These are phyloP conservation scores for Gambusia yucatana DNA, from an alignment of 2,797 vertebrate species.

Conservation along the genomic window DNA sequence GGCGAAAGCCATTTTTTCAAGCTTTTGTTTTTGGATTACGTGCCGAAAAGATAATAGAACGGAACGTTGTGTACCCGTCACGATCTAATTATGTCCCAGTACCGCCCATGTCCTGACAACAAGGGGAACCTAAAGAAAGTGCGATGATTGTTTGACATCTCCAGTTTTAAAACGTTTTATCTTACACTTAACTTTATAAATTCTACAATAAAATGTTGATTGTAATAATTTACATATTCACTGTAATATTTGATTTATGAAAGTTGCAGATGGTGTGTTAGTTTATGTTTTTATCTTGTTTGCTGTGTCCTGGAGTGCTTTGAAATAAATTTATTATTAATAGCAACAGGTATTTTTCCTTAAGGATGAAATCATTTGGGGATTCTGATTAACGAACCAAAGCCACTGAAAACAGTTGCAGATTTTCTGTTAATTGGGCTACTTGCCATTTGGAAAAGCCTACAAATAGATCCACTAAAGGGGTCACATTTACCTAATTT, in stretches of 20 bases:
- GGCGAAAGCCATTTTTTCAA: background rate
- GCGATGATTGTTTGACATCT: background rate
- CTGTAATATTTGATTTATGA: no score
- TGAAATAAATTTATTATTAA: no score
- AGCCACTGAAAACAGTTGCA: background rate
- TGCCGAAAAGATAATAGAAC: background rate
- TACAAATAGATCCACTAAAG: background rate
- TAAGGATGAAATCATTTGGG: no score
- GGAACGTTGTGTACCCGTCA: slow-evolving; percentile 8
- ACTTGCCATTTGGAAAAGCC: background rate
- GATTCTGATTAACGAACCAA: background rate
- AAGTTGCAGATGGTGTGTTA: no score
- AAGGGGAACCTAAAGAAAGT: background rate
- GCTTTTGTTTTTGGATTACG: background rate
- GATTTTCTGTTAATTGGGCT: background rate
- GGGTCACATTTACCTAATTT: background rate
- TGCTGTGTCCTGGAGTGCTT: no score
- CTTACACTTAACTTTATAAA: background rate
- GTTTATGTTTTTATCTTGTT: no score
- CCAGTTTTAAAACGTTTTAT: background rate
- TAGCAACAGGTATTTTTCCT: no score
- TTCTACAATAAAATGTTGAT: background rate
- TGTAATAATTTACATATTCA: no score
- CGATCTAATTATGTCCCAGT: background rate
- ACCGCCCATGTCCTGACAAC: background rate